phyloP scores from a whole-genome alignment of 2,888 invertebrate genomes.

The Craniophora ligustri region DNA sequence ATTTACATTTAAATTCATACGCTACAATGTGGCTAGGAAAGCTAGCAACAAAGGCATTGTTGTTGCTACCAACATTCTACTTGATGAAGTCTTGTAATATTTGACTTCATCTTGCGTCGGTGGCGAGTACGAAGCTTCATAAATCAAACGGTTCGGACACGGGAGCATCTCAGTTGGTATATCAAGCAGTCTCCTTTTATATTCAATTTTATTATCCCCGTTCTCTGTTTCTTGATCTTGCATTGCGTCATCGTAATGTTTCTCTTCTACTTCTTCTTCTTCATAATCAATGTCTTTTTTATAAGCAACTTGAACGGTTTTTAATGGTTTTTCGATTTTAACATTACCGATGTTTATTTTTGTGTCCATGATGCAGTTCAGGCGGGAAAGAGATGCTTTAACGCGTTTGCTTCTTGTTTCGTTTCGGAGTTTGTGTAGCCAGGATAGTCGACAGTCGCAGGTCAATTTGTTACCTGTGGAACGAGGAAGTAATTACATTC shows the following conservation, averaged over 20 bases:
- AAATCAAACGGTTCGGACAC: conserved; percentile 76
- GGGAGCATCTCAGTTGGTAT: conserved; percentile 79
- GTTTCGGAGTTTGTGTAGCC: conserved; percentile 93
- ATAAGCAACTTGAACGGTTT: conserved; percentile 54
- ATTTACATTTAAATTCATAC: conserved; percentile 55
- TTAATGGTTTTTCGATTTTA: conserved; percentile 64
- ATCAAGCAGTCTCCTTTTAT: conserved; percentile 75
- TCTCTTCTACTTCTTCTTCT: conserved; percentile 73
- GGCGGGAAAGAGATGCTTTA: conserved; percentile 90
- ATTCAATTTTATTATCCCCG: conserved; percentile 73
- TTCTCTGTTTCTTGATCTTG: conserved; percentile 77
- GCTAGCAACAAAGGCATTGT: conserved; percentile 55
- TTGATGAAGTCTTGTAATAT: conserved; percentile 78
- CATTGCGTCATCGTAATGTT: conserved; percentile 78
- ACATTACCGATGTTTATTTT: conserved; percentile 64
- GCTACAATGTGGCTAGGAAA: conserved; percentile 66
- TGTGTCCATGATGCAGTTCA: conserved; percentile 91
- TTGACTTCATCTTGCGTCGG: conserved; percentile 85
- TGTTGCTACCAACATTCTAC: conserved; percentile 50
- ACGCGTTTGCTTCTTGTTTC: conserved; percentile 92
- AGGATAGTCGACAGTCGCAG: conserved; percentile 94
- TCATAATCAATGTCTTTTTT: conserved; percentile 73
- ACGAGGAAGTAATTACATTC: conserved; percentile 48
- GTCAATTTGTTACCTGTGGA: conserved; percentile 93
- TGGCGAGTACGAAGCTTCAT: conserved; percentile 77